These are phyloP conservation scores for Calameuta filiformis DNA, from an alignment of 2,888 invertebrate genomes.

Conservation along the genomic window DNA sequence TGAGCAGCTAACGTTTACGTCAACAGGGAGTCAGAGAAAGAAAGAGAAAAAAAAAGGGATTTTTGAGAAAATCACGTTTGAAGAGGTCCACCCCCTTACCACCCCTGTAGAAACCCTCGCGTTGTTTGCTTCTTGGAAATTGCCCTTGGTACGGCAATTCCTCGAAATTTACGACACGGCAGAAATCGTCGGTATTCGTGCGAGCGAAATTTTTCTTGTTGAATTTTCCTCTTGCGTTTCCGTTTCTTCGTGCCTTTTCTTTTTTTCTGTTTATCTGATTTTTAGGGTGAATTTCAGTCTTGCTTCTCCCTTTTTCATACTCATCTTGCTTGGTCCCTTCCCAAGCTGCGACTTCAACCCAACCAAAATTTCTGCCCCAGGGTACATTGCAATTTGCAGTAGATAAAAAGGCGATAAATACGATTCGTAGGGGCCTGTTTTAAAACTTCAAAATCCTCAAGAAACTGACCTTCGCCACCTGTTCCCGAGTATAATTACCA, in stretches of 20 bases:
- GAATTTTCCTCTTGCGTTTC: neutral
- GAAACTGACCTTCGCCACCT: conserved; percentile 41
- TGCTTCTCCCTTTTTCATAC: neutral
- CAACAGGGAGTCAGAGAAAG: neutral
- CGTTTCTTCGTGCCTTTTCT: neutral
- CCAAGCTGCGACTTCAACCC: neutral
- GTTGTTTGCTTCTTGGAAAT: neutral
- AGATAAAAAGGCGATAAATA: neutral
- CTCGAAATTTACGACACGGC: neutral
- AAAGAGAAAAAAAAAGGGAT: neutral
- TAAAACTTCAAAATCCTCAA: neutral
- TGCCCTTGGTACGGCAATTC: neutral
- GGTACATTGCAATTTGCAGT: neutral
- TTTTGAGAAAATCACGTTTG: neutral
- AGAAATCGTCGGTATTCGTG: neutral
- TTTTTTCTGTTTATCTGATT: neutral
- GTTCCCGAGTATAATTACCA: conserved; percentile 43
- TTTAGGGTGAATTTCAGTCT: neutral
- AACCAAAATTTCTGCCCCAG: neutral
- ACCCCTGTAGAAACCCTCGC: neutral
- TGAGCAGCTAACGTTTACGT: neutral
- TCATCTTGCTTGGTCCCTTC: neutral
- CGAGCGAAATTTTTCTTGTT: neutral
- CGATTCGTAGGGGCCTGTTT: neutral
- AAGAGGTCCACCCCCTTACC: neutral